Evolutionary conservation across 2,888 invertebrate species (phyloP).

Genomic region (Netelia virgata): DNA sequence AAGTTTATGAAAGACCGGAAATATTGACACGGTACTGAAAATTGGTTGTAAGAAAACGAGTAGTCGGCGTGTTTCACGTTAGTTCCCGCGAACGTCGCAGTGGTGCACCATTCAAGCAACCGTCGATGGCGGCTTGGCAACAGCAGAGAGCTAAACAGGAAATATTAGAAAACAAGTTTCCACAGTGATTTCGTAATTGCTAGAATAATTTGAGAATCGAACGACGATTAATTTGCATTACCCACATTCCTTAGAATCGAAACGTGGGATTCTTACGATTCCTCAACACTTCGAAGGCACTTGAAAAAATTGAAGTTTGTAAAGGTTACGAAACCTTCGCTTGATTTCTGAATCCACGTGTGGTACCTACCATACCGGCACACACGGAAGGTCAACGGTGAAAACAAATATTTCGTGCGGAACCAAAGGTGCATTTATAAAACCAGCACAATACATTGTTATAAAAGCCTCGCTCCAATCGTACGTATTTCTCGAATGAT

Average conservation of each 20-base stretch:
- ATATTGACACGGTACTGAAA: constrained; percentile 16
- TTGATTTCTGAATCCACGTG: background rate
- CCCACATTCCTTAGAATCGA: constrained; percentile 18
- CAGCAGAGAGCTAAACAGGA: constrained; percentile 51
- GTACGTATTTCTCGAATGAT: background rate
- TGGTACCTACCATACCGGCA: constrained; percentile 45
- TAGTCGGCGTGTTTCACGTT: constrained; percentile 7
- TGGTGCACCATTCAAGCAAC: constrained; percentile 25
- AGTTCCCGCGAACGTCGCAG: constrained; percentile 16
- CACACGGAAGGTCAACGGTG: background rate
- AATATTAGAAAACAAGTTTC: constrained; percentile 60
- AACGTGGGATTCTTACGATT: background rate
- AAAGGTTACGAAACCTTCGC: constrained; percentile 38
- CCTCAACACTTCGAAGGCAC: background rate
- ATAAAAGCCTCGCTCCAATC: background rate
- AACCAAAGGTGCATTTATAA: background rate
- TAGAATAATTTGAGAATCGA: constrained; percentile 35
- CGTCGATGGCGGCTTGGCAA: constrained; percentile 63
- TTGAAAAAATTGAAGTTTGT: background rate
- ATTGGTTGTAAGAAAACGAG: background rate
- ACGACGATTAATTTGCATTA: constrained; percentile 48
- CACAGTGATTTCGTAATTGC: constrained; percentile 62
- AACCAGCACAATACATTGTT: background rate
- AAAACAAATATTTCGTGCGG: background rate
- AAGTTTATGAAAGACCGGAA: background rate